These are phyloP conservation scores for Torymus tubicola DNA, from an alignment of 2,888 invertebrate species.

Conservation along the genomic window DNA sequence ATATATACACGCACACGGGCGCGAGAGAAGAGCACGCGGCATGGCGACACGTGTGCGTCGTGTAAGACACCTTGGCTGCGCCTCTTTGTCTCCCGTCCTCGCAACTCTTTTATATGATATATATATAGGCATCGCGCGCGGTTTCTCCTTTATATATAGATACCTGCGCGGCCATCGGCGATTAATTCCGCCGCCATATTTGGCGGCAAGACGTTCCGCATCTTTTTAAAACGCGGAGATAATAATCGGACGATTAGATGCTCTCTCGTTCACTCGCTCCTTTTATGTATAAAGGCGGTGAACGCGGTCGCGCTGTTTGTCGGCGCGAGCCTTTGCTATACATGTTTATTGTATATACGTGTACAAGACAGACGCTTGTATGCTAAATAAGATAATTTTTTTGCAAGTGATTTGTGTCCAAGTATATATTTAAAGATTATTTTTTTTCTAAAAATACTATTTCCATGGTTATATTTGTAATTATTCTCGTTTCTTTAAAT, in stretches of 20 bases:
- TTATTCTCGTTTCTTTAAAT: no score
- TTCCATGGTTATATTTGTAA: no score
- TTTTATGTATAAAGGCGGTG: no score
- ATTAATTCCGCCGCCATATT: conserved; percentile 65
- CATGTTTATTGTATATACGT: no score
- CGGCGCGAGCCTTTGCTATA: not conserved
- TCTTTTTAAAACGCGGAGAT: conserved; percentile 23
- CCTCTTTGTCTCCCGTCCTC: conserved; percentile 31
- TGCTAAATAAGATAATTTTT: no score
- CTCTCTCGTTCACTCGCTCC: not conserved
- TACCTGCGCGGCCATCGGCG: conserved; percentile 18
- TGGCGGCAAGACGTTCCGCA: conserved; percentile 50
- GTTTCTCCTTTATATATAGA: not conserved
- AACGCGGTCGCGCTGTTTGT: not conserved
- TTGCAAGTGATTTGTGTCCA: no score
- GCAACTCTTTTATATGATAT: not conserved
- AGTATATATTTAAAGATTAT: no score
- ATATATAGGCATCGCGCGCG: not conserved
- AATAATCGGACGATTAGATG: conserved; percentile 27
- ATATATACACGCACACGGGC: not conserved
- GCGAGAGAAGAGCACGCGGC: not conserved
- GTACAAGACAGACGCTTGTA: no score
- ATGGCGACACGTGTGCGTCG: conserved; percentile 32
- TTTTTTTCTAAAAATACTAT: no score
- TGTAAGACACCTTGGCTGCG: conserved; percentile 44